Evolutionary conservation across 2,888 invertebrate genomes (phyloP), one percentile per base, ranked within the genome.

Genomic region (Chironomus riparius): DNA sequence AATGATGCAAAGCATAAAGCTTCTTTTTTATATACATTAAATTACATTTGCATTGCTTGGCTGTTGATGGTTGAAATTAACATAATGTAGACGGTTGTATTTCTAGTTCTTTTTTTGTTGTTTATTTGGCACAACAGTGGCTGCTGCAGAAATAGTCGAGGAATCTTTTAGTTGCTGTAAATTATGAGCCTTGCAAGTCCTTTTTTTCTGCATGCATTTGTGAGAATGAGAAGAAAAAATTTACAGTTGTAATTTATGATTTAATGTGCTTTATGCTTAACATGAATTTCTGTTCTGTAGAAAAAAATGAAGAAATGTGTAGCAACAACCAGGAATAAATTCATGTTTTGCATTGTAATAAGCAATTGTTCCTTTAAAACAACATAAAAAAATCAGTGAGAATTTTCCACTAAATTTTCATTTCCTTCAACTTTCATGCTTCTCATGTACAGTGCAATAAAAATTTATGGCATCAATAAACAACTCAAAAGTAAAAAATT

Each of bases 341-440:
- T 50, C 50, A 50, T 50, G 15, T 50, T 50, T 50, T 50, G n/a
- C 15, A 13, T 50, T 50, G 3, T 15, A 50, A 15, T 50, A 50
- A 50, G 15, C 6, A 50, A 28, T 4, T 28, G 28, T 28, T 28
- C 28, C 1, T 28, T 28, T 28, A 28, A 24, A 50, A 15, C 12
- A 50, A n/a, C n/a, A n/a, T n/a, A n/a, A 2, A 50, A 50, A 15
- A 50, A 50, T 50, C 38, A 10, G 50, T n/a, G 50, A 15, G 15
- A 50, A 50, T 50, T 38, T 38, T 50, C 24, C 72, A 72, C 47
- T 72, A 72, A 72, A 72, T 47, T 72, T 56, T 70, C 50, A 70
- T 48, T 22, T 10, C 24, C 18, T 47, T 24, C 70, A 70, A 56
- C n/a, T 47, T 21, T 38, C 10, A 38, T 38, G 38, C 38, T 38